These are phyloP conservation scores for Imbricaverruca yamaguchii DNA, from an alignment of 2,888 invertebrate genomes.

Conservation along the genomic window DNA sequence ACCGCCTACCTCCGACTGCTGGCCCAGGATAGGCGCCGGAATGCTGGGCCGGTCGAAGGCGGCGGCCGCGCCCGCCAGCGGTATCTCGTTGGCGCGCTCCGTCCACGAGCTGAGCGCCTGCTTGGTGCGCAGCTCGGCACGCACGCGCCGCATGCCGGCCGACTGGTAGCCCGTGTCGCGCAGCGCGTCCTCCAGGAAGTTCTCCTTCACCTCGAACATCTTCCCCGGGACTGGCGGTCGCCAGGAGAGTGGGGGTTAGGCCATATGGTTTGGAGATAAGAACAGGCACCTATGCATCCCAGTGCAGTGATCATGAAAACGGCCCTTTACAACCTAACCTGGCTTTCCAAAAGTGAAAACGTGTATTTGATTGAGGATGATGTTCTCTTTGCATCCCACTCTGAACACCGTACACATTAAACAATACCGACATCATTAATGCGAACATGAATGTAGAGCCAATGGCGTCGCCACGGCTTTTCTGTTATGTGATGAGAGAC, in stretches of 20 bases:
- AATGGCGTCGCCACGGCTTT: too few relatives aligned
- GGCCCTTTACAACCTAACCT: too few relatives aligned
- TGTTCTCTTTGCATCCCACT: too few relatives aligned
- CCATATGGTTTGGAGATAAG: too few relatives aligned
- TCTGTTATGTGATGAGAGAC: too few relatives aligned
- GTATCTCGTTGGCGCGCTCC: neutral
- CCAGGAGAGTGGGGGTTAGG: neutral
- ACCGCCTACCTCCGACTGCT: slow-evolving; percentile 36
- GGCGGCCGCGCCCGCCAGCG: slow-evolving; percentile 12
- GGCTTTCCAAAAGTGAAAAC: too few relatives aligned
- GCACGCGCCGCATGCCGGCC: neutral
- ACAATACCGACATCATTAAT: too few relatives aligned
- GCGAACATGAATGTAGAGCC: too few relatives aligned
- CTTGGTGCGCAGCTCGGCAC: neutral
- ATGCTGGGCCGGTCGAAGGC: slow-evolving; percentile 28
- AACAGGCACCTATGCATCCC: too few relatives aligned
- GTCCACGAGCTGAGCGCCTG: neutral
- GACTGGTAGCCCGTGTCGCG: neutral
- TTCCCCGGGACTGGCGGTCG: slow-evolving; percentile 59
- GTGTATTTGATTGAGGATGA: too few relatives aligned
- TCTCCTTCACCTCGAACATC: slow-evolving; percentile 62
- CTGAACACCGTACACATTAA: too few relatives aligned
- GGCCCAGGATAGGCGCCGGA: slow-evolving; percentile 39
- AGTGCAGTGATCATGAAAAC: too few relatives aligned
- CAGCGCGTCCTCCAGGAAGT: slow-evolving; percentile 72